Conservation (phyloP, 2,797 vertebrate genomes). For the Percopsis omiscomaycus region DNA sequence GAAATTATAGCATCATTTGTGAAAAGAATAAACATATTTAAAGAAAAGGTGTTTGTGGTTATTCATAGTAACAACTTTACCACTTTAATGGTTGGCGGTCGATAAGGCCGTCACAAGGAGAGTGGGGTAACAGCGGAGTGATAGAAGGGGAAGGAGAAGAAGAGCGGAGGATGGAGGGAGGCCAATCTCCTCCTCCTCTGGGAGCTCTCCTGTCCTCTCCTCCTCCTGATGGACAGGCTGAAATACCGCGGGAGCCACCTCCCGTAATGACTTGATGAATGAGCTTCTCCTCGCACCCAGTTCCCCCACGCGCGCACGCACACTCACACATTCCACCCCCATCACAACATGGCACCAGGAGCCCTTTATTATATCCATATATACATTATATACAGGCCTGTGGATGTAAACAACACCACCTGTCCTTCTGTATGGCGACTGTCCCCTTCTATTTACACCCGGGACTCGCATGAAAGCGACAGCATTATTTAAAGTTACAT, state of each 20-base stretch:
- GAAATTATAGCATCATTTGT: no score
- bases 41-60: no score
- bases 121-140: background rate
- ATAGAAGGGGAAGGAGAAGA: background rate
- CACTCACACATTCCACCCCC: conserved; percentile 18
- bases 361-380: background rate
- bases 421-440: no score
- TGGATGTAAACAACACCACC: background rate
- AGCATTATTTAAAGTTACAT: no score
- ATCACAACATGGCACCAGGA: conserved; percentile 28
- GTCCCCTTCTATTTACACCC: no score
- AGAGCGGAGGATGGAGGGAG: conserved; percentile 40
- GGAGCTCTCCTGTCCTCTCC: conserved; percentile 62
- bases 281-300: conserved; percentile 65
- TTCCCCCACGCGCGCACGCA: conserved; percentile 7
- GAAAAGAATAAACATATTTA: no score
- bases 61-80: no score
- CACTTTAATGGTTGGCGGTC: no score
- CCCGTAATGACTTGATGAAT: conserved; percentile 83
- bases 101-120: background rate
- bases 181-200: conserved; percentile 58
- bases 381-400: background rate
- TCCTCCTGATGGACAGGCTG: conserved; percentile 59
- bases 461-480: no score
- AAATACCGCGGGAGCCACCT: conserved; percentile 79